Evolutionary conservation across 2,888 invertebrate species (phyloP).

Genomic region (Heliconius charithonia): DNA sequence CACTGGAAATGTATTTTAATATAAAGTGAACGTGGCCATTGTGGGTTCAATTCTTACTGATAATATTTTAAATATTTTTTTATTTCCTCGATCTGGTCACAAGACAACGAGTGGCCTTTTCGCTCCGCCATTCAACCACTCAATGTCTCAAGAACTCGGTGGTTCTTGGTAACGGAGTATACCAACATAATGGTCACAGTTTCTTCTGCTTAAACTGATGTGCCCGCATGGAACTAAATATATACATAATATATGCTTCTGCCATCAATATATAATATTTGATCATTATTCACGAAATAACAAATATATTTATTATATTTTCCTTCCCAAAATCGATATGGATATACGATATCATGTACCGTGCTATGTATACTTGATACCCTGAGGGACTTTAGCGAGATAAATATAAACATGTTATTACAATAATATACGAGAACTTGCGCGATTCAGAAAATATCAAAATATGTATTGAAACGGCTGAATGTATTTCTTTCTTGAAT

Average conservation of each 20-base stretch:
- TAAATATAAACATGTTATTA: slow-evolving; percentile 9
- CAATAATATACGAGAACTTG: not conserved
- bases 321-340: not conserved
- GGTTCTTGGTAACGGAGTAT: not conserved
- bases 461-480: not conserved
- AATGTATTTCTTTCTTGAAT: not conserved
- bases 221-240: too few species aligned
- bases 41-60: too few species aligned
- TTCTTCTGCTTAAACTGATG: not conserved
- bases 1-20: too few species aligned
- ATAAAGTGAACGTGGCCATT: too few species aligned
- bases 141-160: not conserved
- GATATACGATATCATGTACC: not conserved
- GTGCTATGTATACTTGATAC: not conserved
- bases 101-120: not conserved
- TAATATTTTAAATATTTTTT: too few species aligned
- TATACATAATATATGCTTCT: too few species aligned
- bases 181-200: not conserved
- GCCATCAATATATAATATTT: too few species aligned
- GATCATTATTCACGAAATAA: not conserved
- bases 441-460: not conserved
- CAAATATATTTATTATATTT: not conserved
- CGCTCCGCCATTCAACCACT: not conserved
- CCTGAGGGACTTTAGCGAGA: not conserved
- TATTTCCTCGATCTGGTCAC: too few species aligned